Evolutionary conservation across 2,888 invertebrate genomes (phyloP), one percentile per base, ranked within the genome.

Genomic region (Papilio protenor): DNA sequence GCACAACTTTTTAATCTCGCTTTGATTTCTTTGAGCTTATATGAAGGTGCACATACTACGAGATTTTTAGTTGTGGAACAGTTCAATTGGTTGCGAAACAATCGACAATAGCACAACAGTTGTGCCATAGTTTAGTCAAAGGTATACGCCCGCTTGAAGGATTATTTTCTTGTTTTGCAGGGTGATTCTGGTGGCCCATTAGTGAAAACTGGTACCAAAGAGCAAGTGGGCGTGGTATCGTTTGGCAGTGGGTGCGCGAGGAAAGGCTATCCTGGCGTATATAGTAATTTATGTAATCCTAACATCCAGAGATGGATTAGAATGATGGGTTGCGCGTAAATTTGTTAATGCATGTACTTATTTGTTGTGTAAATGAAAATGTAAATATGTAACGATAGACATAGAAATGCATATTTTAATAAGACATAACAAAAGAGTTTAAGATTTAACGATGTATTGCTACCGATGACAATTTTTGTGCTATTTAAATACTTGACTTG

Each of bases 241-340:
- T 86, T 84, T 57, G 89, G 89, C 0, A 57, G 79, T 1, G 89
- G 89, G 10, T 90, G 90, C 76, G 90, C 87, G 0, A 83, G 84
- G 27, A 82, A 86, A 0, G 81, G 84, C 8, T 79, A 79, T 18
- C 88, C 89, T 0, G 89, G 89, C 14, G 86, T 33, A 5, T 89
- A 89, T 72, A 83, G 86, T 11, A 86, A 84, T n/a, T 75, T 89
- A 5, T 81, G 87, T 6, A 77, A 77, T 18, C 72, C 27, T 0
- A 33, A 72, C 16, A 80, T 86, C 27, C 80, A 86, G 16, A 71
- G 40, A 5, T 87, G 85, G 85, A 85, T 87, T 8, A 75, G 75
- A 70, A 14, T 45, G 12, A 80, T 69, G 45, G 66, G 66, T 45
- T 69, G 66, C 45, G 40, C 66, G 5, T 69, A 69, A 69, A 45